phyloP scores from a whole-genome alignment of 2,888 invertebrate genomes.

The Aromia moschata region DNA sequence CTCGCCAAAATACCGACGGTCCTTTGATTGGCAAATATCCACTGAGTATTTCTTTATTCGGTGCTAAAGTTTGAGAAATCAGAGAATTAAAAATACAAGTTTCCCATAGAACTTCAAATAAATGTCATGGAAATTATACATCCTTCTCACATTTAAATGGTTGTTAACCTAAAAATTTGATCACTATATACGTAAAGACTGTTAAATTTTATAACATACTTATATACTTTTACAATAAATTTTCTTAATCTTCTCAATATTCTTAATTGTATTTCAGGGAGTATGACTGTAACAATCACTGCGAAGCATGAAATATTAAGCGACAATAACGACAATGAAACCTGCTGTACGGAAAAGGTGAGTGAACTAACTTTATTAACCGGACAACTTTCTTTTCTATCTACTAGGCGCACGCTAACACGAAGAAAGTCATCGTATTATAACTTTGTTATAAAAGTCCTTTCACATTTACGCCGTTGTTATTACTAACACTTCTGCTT shows the following conservation, averaged over 20 bases:
- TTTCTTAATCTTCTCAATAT: not conserved
- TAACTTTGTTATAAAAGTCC: not conserved
- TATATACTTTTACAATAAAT: not conserved
- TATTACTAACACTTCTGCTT: no score
- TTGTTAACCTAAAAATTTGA: no score
- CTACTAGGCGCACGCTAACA: not conserved
- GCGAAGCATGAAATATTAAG: constrained; percentile 54
- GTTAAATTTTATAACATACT: no score
- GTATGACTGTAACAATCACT: constrained; percentile 55
- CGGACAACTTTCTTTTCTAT: constrained; percentile 25
- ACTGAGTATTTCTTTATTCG: no score
- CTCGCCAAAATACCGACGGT: no score
- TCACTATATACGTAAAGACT: no score
- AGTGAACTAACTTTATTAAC: constrained; percentile 43
- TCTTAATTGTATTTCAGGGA: constrained; percentile 25
- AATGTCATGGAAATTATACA: no score
- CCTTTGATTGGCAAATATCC: no score
- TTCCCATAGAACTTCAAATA: no score
- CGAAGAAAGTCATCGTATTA: not conserved
- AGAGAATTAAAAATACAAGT: no score
- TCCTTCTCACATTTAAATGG: no score
- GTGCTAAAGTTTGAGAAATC: no score
- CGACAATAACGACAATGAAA: constrained; percentile 56
- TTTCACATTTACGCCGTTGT: not conserved
- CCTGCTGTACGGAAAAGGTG: constrained; percentile 54